Evolutionary conservation across 1,140 invertebrate species (phyloP), one percentile per base, ranked within the genome.

Genomic region (Macrosteles quadrilineatus): DNA sequence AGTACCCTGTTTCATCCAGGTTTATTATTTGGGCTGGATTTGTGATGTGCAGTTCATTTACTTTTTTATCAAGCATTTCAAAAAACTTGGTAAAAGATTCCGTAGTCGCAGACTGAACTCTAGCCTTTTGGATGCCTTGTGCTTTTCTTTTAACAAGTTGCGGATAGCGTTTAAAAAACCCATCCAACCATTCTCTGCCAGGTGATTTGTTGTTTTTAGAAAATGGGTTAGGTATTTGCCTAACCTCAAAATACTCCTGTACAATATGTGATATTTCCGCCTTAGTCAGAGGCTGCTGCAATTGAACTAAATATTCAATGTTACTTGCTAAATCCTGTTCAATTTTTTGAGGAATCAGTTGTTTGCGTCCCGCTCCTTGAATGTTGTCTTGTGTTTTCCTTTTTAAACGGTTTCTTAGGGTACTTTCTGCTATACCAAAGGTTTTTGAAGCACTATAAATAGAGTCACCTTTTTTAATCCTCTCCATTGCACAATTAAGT

Each of bases 191-290:
- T 66, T 66, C 64, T n/a, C 64, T 66, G 36, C 64, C 64, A 31
- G 25, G 64, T 31, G 32, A 23, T 25, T 45, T 45, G 21, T 45
- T 66, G 32, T 23, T 45, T 66, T 66, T 9, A 23, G 64, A 40
- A 66, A 66, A 40, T 66, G 64, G 64, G 43, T 66, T 66, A 43
- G 32, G 32, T 25, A 43, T 17, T 30, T 45, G n/a, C n/a, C 25
- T 45, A 45, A 45, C 43, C 43, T 36, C 23, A 30, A 66, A 66
- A 45, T 66, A 31, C 19, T 43, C 36, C 36, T 66, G 31, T 23
- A 66, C 64, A 43, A 66, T 66, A 45, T 66, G 30, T 66, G 25
- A 30, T 66, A 66, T 66, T 66, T 66, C 64, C 17, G 36, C 47
- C 32, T 36, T 36, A 36, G 32, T 36, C 32, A 36, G 4, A 14